Percentiles rank a stretch among this genome's conserved stretches.
phyloP scores from a whole-genome alignment of 1,140 invertebrate genomes.

The Homalodisca vitripennis region DNA sequence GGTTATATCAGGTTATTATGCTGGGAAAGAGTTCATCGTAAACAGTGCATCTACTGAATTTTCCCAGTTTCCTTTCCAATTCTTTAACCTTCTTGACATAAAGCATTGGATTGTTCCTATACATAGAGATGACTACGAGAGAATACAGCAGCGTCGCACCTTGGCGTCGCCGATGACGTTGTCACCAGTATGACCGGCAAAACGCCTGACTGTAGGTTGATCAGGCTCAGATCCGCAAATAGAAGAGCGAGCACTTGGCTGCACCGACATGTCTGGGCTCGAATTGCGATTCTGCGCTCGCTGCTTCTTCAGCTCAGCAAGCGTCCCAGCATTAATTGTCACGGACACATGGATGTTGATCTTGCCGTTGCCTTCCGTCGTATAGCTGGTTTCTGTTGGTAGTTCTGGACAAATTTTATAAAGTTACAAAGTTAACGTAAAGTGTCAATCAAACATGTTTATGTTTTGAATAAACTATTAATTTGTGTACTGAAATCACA shows the following conservation, averaged over 20 bases:
- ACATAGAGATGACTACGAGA: constrained; percentile 41
- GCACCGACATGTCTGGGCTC: constrained; percentile 40
- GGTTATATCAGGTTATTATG: too few relatives aligned
- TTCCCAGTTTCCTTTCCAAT: too few relatives aligned
- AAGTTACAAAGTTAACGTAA: constrained; percentile 17
- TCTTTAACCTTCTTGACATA: too few relatives aligned
- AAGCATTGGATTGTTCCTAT: too few relatives aligned
- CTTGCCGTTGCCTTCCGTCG: constrained; percentile 76
- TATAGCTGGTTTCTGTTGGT: constrained; percentile 47
- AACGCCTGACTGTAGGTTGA: constrained; percentile 54
- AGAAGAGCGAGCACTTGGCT: constrained; percentile 36
- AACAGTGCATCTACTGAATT: too few relatives aligned
- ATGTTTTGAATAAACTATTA: too few relatives aligned
- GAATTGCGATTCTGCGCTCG: constrained; percentile 75
- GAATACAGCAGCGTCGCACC: constrained; percentile 60
- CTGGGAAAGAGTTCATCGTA: too few relatives aligned
- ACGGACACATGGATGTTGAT: constrained; percentile 82
- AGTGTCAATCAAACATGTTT: neutral
- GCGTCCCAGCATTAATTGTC: constrained; percentile 61
- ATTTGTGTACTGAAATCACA: too few relatives aligned
- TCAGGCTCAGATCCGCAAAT: constrained; percentile 49
- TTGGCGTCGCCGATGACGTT: constrained; percentile 61
- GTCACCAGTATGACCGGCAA: constrained; percentile 65
- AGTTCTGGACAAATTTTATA: constrained; percentile 33
- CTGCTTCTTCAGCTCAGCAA: constrained; percentile 89